A percentile compares a stretch with the other conserved stretches of the same genome.
Evolutionary conservation across 2,113 vertebrate species (phyloP).

Genomic region (Ceratotherium simum): DNA sequence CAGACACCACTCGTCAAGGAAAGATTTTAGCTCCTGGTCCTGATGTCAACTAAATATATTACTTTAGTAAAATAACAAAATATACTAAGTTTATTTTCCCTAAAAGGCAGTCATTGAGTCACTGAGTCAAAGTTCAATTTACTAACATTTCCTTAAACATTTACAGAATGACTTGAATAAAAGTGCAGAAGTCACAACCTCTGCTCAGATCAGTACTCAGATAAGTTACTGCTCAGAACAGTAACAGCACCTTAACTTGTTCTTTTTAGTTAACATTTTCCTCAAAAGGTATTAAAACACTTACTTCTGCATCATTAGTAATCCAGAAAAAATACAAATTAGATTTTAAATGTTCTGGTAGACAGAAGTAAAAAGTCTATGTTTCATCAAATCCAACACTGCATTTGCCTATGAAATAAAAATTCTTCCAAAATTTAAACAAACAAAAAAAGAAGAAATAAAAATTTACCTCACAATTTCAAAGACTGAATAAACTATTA

Average conservation of each 20-base stretch:
- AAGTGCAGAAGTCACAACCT: not conserved
- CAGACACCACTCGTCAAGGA: not conserved
- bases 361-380: conserved; percentile 5
- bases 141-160: conserved; percentile 2
- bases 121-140: not conserved
- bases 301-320: conserved; percentile 51
- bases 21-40: not conserved
- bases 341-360: not conserved
- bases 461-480: conserved; percentile 27
- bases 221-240: not conserved
- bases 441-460: conserved; percentile 12
- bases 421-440: conserved; percentile 51
- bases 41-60: not conserved
- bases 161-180: not conserved
- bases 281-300: conserved; percentile 18
- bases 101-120: not conserved
- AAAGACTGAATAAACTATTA: conserved; percentile 57
- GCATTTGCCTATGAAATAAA: conserved; percentile 51
- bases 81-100: conserved; percentile 38
- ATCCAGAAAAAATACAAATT: conserved; percentile 17
- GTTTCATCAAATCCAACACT: conserved; percentile 19
- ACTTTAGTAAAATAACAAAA: conserved; percentile 32
- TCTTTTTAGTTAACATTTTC: conserved; percentile 23
- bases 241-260: not conserved
- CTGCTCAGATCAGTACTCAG: not conserved